Percentiles rank a stretch among this genome's conserved stretches.
These are phyloP conservation scores for Xanthia togata DNA, from an alignment of 2,888 invertebrate genomes.

Conservation along the genomic window DNA sequence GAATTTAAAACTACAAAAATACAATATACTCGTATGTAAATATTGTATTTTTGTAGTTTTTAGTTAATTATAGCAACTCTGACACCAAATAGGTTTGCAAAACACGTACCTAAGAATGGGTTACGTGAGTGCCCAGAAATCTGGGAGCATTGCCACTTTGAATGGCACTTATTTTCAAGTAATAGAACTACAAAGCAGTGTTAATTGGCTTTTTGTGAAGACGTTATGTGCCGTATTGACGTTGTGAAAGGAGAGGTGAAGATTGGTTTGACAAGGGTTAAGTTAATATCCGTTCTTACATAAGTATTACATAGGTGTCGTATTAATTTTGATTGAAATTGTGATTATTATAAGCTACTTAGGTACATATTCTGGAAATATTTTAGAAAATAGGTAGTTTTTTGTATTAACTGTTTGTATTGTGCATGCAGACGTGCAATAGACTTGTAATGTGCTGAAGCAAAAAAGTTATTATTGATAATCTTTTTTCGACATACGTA, in stretches of 20 bases:
- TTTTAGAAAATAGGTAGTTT: neutral
- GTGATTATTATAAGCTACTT: neutral
- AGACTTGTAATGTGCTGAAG: no score
- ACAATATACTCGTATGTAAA: no score
- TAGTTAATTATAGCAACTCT: neutral
- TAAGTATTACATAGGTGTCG: neutral
- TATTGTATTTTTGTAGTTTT: no score
- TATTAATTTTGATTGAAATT: neutral
- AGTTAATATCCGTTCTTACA: neutral
- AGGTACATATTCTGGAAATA: neutral
- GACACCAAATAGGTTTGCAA: neutral
- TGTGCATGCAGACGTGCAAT: no score
- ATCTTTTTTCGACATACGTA: neutral
- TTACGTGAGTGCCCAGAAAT: neutral
- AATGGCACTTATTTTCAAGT: conserved; percentile 16
- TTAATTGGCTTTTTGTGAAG: conserved; percentile 45
- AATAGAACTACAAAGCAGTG: conserved; percentile 50
- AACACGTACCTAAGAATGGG: neutral
- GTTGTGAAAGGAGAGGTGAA: conserved; percentile 22
- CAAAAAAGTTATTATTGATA: neutral
- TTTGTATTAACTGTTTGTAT: neutral
- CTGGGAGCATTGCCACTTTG: neutral
- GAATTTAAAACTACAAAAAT: neutral
- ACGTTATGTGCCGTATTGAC: conserved; percentile 28
- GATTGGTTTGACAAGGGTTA: conserved; percentile 15